A percentile compares a stretch with the other conserved stretches of the same genome.
Evolutionary conservation across 2,888 invertebrate species (phyloP).

Genomic region (Acanthosepion esculentum): DNA sequence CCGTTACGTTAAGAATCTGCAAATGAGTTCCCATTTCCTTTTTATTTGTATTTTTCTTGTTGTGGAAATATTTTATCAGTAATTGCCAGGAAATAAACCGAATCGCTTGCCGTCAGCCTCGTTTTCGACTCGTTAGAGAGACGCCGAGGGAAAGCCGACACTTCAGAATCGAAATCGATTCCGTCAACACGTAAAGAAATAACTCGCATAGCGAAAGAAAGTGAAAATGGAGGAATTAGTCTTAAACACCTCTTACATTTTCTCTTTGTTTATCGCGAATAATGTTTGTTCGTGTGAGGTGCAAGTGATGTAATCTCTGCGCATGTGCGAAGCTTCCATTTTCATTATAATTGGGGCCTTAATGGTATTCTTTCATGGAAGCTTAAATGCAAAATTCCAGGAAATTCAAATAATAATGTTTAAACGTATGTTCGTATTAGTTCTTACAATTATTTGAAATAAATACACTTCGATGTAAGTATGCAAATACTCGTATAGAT

Average conservation of each 20-base stretch:
- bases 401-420: no score
- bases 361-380: no score
- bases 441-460: no score
- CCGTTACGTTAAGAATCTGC: no score
- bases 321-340: background rate
- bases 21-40: no score
- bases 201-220: background rate
- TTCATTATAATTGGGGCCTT: background rate
- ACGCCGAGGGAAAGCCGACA: background rate
- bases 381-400: no score
- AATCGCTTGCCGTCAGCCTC: slow-evolving; percentile 1
- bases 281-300: background rate
- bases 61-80: background rate
- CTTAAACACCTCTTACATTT: background rate
- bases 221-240: background rate
- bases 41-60: background rate
- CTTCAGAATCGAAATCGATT: background rate
- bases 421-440: no score
- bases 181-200: background rate
- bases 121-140: slow-evolving; percentile 20
- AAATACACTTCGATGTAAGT: no score
- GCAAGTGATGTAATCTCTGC: background rate
- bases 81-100: background rate
- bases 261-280: background rate
- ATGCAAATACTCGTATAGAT: no score